phyloP scores from a whole-genome alignment of 1,140 invertebrate genomes.

The Periplaneta americana region DNA sequence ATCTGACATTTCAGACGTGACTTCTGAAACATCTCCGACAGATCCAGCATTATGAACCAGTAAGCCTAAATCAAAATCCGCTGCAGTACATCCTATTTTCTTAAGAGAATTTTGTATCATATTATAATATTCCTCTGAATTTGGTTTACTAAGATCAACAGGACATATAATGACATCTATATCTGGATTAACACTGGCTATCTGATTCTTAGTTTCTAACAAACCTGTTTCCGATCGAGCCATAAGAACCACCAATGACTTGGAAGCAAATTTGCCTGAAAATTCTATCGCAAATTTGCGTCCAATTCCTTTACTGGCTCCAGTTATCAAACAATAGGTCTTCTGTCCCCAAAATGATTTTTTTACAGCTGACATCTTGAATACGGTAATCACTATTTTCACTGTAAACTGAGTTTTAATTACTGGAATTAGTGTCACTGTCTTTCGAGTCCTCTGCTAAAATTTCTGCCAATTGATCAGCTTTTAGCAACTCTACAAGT shows the following conservation, averaged over 20 bases:
- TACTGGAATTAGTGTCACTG: background rate
- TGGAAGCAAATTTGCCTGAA: conserved; percentile 48
- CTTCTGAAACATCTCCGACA: conserved; percentile 65
- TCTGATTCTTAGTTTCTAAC: conserved; percentile 51
- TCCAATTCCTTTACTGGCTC: conserved; percentile 86
- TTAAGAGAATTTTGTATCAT: conserved; percentile 40
- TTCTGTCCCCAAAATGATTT: conserved; percentile 35
- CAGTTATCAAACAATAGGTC: conserved; percentile 64
- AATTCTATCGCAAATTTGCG: conserved; percentile 66
- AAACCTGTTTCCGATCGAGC: conserved; percentile 63
- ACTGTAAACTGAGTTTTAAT: background rate
- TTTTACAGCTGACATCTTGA: background rate
- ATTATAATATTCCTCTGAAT: conserved; percentile 40
- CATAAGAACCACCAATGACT: conserved; percentile 67
- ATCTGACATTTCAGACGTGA: conserved; percentile 52
- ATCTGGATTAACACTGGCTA: conserved; percentile 39
- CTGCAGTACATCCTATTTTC: conserved; percentile 30
- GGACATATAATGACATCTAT: conserved; percentile 39
- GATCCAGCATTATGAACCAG: conserved; percentile 90
- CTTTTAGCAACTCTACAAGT: conserved; percentile 46
- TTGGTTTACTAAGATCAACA: conserved; percentile 50
- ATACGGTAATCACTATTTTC: background rate
- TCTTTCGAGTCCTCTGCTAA: conserved; percentile 23
- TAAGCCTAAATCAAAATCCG: conserved; percentile 58
- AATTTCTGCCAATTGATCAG: conserved; percentile 37